Evolutionary conservation across 2,888 invertebrate genomes (phyloP).

Genomic region (Diarsia dahlii): DNA sequence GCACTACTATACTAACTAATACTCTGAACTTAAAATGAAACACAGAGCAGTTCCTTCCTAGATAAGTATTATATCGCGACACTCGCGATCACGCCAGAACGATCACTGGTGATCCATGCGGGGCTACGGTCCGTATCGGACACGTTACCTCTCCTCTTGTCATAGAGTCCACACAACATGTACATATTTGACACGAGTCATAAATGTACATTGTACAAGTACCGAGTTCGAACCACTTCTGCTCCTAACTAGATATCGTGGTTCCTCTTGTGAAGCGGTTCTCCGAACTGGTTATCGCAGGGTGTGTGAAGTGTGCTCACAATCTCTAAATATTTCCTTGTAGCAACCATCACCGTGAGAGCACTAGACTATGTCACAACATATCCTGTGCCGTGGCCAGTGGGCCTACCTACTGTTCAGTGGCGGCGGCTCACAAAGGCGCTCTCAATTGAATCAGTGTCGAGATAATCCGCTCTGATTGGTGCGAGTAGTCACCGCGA

Average conservation of each 20-base stretch:
- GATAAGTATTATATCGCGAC: background rate
- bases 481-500: slow-evolving; percentile 1
- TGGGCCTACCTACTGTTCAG: background rate
- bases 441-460: slow-evolving; percentile 48
- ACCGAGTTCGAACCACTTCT: background rate
- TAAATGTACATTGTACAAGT: background rate
- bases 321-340: background rate
- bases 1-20: too few species aligned
- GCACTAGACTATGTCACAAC: slow-evolving; percentile 5
- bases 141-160: background rate
- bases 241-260: background rate
- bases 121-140: background rate
- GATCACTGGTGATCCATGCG: background rate
- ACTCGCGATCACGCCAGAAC: background rate
- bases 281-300: background rate
- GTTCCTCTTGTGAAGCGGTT: background rate
- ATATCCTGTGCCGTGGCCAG: background rate
- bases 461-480: slow-evolving; percentile 6
- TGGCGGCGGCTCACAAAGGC: slow-evolving; percentile 1
- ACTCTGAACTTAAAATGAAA: too few species aligned
- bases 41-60: too few species aligned
- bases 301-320: too few species aligned
- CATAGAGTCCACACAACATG: background rate
- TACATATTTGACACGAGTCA: background rate
- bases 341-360: too few species aligned